phyloP scores from a whole-genome alignment of 2,888 invertebrate species.

The Onchidella celtica region DNA sequence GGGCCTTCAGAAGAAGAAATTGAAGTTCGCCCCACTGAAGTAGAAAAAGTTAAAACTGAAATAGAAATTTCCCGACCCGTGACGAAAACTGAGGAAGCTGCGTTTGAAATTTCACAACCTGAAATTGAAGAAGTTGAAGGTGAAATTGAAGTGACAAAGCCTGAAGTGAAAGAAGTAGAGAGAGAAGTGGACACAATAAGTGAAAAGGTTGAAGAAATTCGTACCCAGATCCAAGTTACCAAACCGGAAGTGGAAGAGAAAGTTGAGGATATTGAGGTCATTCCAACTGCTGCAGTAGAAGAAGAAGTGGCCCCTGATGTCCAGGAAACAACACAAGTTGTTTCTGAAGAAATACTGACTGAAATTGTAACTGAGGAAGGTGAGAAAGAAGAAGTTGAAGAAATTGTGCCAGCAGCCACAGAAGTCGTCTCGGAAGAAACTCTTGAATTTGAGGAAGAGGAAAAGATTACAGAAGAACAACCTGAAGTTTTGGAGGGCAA shows the following conservation, averaged over 20 bases:
- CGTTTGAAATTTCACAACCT: conserved; percentile 44
- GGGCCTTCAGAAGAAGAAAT: conserved; percentile 54
- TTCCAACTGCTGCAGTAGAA: conserved; percentile 25
- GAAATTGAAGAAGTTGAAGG: conserved; percentile 82
- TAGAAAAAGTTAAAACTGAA: conserved; percentile 81
- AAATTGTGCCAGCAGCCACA: conserved; percentile 53
- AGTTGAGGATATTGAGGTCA: conserved; percentile 26
- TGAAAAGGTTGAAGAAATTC: conserved; percentile 32
- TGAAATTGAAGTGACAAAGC: conserved; percentile 72
- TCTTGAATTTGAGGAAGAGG: conserved; percentile 82
- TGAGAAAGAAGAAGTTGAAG: conserved; percentile 48
- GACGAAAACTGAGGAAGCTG: conserved; percentile 81
- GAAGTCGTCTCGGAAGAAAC: conserved; percentile 72
- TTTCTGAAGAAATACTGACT: conserved; percentile 38
- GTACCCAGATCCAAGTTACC: conserved; percentile 14
- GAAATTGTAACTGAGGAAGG: conserved; percentile 36
- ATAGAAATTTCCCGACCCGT: conserved; percentile 58
- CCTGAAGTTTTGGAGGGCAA: conserved; percentile 70
- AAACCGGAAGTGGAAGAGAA: conserved; percentile 28
- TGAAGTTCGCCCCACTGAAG: conserved; percentile 22
- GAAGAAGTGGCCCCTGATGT: conserved; percentile 73
- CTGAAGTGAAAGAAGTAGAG: conserved; percentile 64
- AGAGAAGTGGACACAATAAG: conserved; percentile 31
- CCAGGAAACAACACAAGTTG: conserved; percentile 22
- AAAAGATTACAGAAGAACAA: conserved; percentile 62